A percentile compares a stretch with the other conserved stretches of the same genome.
Conservation (phyloP, 2,888 invertebrate species). For the Eupithecia vulgata region DNA sequence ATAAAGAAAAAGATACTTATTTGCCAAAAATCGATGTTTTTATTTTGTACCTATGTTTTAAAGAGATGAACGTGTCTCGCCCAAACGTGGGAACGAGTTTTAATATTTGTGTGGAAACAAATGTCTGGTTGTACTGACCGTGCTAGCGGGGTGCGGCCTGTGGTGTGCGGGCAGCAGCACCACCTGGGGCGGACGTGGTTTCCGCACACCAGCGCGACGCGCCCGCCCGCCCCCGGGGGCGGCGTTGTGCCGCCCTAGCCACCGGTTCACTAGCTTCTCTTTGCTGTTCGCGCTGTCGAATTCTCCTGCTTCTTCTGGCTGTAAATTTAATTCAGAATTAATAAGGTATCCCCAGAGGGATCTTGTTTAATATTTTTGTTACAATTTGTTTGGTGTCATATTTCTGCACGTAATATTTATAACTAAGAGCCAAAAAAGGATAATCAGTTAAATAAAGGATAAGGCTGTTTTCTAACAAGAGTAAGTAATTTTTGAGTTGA, state of each 20-base stretch:
- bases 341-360: background rate
- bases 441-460: background rate
- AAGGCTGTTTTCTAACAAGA: background rate
- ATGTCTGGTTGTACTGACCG: constrained; percentile 61
- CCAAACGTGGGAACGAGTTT: background rate
- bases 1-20: too few relatives aligned
- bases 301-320: constrained; percentile 62
- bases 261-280: constrained; percentile 82
- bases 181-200: constrained; percentile 62
- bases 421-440: too few relatives aligned
- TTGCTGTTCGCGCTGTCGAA: constrained; percentile 80
- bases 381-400: background rate
- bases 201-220: constrained; percentile 61
- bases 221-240: constrained; percentile 40
- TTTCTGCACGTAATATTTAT: background rate
- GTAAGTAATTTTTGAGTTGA: background rate
- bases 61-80: background rate
- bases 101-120: background rate
- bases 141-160: constrained; percentile 65
- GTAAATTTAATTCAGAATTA: background rate
- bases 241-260: constrained; percentile 78
- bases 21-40: too few relatives aligned
- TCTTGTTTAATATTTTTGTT: background rate
- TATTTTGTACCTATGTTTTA: background rate
- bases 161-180: constrained; percentile 69